phyloP scores from a whole-genome alignment of 2,888 invertebrate species.

The Acleris emargana region DNA sequence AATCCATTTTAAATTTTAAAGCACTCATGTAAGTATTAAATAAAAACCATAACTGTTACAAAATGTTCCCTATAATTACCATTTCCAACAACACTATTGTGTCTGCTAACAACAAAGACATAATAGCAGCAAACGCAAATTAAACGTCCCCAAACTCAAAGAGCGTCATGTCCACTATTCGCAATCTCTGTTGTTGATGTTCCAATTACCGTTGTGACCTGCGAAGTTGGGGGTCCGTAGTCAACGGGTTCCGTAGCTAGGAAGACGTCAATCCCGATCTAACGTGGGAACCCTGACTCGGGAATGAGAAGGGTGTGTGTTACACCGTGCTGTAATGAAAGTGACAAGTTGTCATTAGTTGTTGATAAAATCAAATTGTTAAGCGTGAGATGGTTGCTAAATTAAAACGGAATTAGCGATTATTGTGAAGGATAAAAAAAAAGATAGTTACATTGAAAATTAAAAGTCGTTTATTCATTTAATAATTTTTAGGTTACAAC shows the following conservation, averaged over 20 bases:
- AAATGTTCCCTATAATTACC: no score
- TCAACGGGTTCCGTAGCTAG: conserved; percentile 12
- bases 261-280: conserved; percentile 16
- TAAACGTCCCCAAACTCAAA: conserved; percentile 6
- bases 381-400: no score
- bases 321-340: conserved; percentile 7
- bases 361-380: not conserved
- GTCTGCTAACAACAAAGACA: no score
- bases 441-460: no score
- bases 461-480: no score
- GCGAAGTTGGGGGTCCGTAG: conserved; percentile 3
- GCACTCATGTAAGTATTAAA: no score
- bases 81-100: no score
- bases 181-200: conserved; percentile 23
- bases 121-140: not conserved
- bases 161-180: conserved; percentile 2
- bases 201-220: conserved; percentile 19
- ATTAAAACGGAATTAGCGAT: no score
- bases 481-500: no score
- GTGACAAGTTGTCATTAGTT: not conserved
- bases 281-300: conserved; percentile 16
- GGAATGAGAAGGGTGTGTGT: conserved; percentile 8
- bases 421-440: no score
- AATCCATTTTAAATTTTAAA: no score
- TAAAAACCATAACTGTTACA: no score